Conservation (phyloP, 2,113 vertebrate species). For the Pterocles burchelli region DNA sequence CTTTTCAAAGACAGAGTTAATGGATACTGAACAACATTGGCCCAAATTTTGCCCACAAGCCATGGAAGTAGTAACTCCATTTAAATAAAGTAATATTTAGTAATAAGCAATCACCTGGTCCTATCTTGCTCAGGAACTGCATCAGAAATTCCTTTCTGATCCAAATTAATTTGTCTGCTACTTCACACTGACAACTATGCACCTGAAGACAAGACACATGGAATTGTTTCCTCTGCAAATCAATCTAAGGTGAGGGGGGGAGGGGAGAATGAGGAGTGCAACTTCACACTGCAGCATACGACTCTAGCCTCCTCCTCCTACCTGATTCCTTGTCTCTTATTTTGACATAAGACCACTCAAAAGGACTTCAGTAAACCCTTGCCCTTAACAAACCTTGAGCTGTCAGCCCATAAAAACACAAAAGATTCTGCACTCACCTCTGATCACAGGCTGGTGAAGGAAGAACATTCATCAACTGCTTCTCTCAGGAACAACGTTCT, state of each 20-base stretch:
- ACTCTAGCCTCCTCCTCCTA: background rate
- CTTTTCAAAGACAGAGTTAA: slow-evolving; percentile 41
- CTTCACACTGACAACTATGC: background rate
- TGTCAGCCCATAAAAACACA: background rate
- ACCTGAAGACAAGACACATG: background rate
- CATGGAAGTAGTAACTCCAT: background rate
- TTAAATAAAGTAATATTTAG: background rate
- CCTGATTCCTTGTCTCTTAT: background rate
- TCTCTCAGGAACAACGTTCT: background rate
- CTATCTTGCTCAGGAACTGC: background rate
- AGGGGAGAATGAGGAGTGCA: background rate
- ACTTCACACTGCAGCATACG: background rate
- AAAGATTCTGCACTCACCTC: slow-evolving; percentile 15
- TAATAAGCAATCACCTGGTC: background rate
- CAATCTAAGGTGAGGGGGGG: background rate
- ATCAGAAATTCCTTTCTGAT: background rate
- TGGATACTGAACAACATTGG: background rate
- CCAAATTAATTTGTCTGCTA: background rate
- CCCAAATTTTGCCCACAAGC: background rate
- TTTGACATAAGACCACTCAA: background rate
- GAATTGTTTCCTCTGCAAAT: background rate
- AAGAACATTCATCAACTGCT: background rate
- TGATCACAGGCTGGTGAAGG: background rate
- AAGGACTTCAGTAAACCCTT: background rate
- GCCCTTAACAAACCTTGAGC: background rate